Evolutionary conservation across 2,888 invertebrate genomes (phyloP), one percentile per base, ranked within the genome.

Genomic region (Ctenicera cuprea): DNA sequence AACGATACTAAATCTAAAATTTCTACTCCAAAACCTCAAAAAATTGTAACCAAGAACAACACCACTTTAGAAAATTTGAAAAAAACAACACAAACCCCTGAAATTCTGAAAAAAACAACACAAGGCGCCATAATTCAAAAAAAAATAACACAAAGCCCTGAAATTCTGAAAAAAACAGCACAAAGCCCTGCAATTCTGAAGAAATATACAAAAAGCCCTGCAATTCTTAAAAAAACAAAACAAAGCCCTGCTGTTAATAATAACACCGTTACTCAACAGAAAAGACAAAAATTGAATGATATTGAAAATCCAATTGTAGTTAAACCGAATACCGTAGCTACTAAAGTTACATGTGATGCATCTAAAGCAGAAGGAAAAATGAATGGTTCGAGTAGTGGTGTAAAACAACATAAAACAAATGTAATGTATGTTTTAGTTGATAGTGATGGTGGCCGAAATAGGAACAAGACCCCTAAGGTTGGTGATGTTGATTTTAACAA

Each of bases 401-500:
- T 41, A 9, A 69, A 62, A 37, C 38, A 26, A 16, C 50, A 26
- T 12, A 52, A 62, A 57, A 11, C 22, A 5, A 30, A 43, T 45
- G 11, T 26, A 1, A 62, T 26, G 8, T 67, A 73, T 18, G 63
- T 26, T 38, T 50, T 66, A 59, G 45, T 66, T 38, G 72, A 72
- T 0, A 26, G 33, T 66, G 50, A 65, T 38, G 22, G 37, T 45
- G 38, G 14, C 9, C 22, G n/a, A 12, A 33, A 57, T 43, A 54
- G 26, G 22, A 38, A 14, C 43, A 71, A 64, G 22, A 9, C 37
- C 26, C 14, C 63, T 4, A 64, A 66, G 14, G 2, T 8, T 4
- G 38, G 30, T 22, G 65, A 64, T 12, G 59, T 75, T 33, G 75
- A 72, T 69, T 75, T 75, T 22, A 72, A 75, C 9, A 75, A 72